Evolutionary conservation across 1,140 invertebrate species (phyloP).

Genomic region (Ooceraea biroi): DNA sequence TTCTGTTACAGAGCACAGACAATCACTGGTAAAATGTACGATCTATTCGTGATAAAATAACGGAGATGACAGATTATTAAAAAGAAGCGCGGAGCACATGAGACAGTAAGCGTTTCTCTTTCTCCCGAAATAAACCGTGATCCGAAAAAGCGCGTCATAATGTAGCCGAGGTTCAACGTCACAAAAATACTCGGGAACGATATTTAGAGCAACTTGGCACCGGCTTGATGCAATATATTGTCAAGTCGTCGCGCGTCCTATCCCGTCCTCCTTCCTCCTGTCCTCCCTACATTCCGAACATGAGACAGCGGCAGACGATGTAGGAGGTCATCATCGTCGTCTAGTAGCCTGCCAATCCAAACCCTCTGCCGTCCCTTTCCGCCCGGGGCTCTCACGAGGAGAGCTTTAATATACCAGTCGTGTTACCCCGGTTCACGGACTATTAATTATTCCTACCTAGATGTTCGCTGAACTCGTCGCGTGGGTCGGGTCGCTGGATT

Average conservation of each 20-base stretch:
- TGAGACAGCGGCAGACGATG: conserved; percentile 24
- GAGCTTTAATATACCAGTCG: conserved; percentile 57
- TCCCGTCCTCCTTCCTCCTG: background rate
- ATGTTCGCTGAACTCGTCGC: conserved; percentile 29
- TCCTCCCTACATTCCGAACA: conserved; percentile 2
- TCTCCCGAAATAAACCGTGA: conserved; percentile 31
- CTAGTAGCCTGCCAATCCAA: conserved; percentile 52
- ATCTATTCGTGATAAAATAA: conserved; percentile 21
- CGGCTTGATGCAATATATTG: conserved; percentile 53
- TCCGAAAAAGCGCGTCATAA: conserved; percentile 39
- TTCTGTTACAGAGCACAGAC: too few species aligned
- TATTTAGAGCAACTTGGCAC: conserved; percentile 57
- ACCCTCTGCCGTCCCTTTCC: conserved; percentile 37
- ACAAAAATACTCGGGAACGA: conserved; percentile 44
- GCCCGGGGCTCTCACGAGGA: conserved; percentile 28
- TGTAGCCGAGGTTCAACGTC: conserved; percentile 33
- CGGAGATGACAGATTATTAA: conserved; percentile 4
- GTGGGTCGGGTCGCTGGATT: conserved; percentile 51
- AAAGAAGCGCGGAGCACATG: background rate
- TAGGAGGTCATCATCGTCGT: conserved; percentile 58
- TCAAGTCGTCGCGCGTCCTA: conserved; percentile 51
- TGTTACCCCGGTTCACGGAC: conserved; percentile 40
- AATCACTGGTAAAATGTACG: too few species aligned
- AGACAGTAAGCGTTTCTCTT: conserved; percentile 2
- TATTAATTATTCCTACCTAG: conserved; percentile 56